Conservation (phyloP, 2,888 invertebrate genomes). For the Drepanosiphum platanoidis region DNA sequence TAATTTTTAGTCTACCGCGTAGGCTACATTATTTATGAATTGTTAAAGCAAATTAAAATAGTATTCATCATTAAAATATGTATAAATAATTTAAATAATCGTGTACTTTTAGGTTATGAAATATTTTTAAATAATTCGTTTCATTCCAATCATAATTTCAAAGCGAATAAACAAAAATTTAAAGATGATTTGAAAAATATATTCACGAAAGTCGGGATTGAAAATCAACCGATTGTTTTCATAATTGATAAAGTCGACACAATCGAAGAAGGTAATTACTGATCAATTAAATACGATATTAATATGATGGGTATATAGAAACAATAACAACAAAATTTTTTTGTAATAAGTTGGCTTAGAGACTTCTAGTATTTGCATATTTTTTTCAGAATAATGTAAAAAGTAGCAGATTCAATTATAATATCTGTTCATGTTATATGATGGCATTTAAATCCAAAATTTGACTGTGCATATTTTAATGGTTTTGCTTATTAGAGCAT, state of each 20-base stretch:
- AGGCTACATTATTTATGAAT: not conserved
- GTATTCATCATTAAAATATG: not conserved
- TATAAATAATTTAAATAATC: not conserved
- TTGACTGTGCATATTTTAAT: too few species aligned
- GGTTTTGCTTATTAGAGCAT: too few species aligned
- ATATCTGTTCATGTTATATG: too few species aligned
- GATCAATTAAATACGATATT: too few species aligned
- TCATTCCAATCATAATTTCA: not conserved
- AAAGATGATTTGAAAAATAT: constrained; percentile 29
- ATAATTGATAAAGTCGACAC: constrained; percentile 34
- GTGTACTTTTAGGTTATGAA: constrained; percentile 27
- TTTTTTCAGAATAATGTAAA: too few species aligned
- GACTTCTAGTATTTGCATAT: too few species aligned
- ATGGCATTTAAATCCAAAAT: too few species aligned
- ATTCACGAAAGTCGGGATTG: constrained; percentile 31
- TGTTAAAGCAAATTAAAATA: not conserved
- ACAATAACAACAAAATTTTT: not conserved
- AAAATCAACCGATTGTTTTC: constrained; percentile 37
- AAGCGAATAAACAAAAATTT: constrained; percentile 22
- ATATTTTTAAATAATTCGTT: constrained; percentile 14
- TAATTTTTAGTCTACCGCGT: too few species aligned
- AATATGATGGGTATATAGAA: not conserved
- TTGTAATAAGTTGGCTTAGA: too few species aligned
- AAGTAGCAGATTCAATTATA: too few species aligned
- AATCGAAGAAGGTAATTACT: constrained; percentile 49